phyloP scores from a whole-genome alignment of 2,113 vertebrate genomes.

The Cettia cetti region DNA sequence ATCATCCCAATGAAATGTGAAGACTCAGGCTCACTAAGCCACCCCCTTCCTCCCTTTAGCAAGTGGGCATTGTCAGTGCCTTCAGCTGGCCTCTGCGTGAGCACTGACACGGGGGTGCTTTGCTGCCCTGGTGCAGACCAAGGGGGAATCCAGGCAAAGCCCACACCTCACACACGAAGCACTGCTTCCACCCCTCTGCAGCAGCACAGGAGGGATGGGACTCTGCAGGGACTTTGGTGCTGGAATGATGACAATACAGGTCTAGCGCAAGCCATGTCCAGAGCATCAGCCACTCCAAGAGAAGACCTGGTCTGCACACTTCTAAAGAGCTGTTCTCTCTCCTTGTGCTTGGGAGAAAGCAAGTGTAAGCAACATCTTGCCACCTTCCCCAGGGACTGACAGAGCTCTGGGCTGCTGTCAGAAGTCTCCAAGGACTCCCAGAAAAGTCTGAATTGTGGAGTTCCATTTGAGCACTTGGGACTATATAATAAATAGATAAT shows the following conservation, averaged over 20 bases:
- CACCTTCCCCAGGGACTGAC: not conserved
- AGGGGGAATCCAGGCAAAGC: no score
- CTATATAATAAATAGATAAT: no score
- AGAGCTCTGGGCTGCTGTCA: not conserved
- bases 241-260: no score
- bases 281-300: not conserved
- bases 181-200: no score
- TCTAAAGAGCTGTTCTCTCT: not conserved
- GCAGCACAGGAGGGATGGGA: no score
- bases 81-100: not conserved
- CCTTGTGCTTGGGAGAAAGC: not conserved
- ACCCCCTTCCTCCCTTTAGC: not conserved
- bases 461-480: not conserved
- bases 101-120: not conserved
- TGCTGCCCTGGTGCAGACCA: not conserved
- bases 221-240: not conserved
- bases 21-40: not conserved
- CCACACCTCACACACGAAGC: no score
- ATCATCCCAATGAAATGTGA: not conserved
- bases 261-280: no score
- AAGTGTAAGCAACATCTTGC: not conserved
- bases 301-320: not conserved
- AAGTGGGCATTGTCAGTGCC: not conserved
- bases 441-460: not conserved
- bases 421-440: not conserved